These are phyloP conservation scores for Chromobotia macracanthus DNA, from an alignment of 2,797 vertebrate species.

Conservation along the genomic window DNA sequence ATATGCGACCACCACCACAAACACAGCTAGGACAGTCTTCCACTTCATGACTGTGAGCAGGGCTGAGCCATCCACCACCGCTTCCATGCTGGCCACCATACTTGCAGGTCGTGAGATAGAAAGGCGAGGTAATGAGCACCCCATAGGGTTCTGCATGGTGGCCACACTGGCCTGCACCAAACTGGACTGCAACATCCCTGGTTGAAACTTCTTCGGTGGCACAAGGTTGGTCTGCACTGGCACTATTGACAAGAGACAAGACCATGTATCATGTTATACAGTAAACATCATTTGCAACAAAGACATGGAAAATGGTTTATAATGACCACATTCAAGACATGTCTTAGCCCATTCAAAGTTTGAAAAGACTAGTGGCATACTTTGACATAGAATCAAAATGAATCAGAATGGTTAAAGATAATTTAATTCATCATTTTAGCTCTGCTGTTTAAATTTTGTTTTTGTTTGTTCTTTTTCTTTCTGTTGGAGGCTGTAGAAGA, in stretches of 20 bases:
- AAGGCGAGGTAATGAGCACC: conserved; percentile 76
- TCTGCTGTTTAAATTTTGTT: not conserved
- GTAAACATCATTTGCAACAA: too few species aligned
- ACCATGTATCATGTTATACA: not conserved
- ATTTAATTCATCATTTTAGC: not conserved
- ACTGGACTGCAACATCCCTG: conserved; percentile 78
- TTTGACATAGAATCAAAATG: not conserved
- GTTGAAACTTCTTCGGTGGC: conserved; percentile 78
- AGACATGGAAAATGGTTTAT: not conserved
- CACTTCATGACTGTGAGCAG: conserved; percentile 94
- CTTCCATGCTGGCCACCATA: conserved; percentile 88
- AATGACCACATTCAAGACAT: too few species aligned
- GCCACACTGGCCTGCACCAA: conserved; percentile 79
- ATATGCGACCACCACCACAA: conserved; percentile 92
- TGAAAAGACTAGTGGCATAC: too few species aligned
- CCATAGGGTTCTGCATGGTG: conserved; percentile 84
- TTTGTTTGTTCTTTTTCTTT: not conserved
- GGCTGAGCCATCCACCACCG: conserved; percentile 74
- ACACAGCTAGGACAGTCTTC: conserved; percentile 92
- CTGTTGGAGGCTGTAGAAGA: not conserved
- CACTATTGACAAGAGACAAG: conserved; percentile 62
- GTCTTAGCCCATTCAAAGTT: too few species aligned
- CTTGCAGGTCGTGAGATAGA: conserved; percentile 81
- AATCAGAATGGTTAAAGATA: too few species aligned
- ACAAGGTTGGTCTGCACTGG: conserved; percentile 79